A percentile compares a stretch with the other conserved stretches of the same genome.
Evolutionary conservation across 2,888 invertebrate genomes (phyloP).

Genomic region (Polydrusus pterygomalis): DNA sequence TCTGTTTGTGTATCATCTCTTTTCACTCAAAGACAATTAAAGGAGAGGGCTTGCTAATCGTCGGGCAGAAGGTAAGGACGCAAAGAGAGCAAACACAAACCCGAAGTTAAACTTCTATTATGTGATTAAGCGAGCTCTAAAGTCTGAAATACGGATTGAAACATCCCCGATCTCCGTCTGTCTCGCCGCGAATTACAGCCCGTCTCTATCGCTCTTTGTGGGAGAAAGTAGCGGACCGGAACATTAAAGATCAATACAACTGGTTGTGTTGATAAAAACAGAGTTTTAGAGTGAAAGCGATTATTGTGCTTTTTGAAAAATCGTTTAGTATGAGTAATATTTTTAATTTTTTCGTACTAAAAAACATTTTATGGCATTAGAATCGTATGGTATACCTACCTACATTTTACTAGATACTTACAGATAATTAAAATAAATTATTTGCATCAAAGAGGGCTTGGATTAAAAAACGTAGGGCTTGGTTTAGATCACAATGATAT

Average conservation of each 20-base stretch:
- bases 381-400: no score
- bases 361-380: no score
- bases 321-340: no score
- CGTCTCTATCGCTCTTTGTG: slow-evolving; percentile 37
- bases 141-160: slow-evolving; percentile 38
- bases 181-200: slow-evolving; percentile 3
- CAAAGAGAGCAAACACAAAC: slow-evolving; percentile 49
- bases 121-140: slow-evolving; percentile 52
- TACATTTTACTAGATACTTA: no score
- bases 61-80: slow-evolving; percentile 29
- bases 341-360: no score
- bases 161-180: slow-evolving; percentile 21
- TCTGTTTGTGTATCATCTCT: slow-evolving; percentile 14
- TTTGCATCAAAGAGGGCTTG: no score
- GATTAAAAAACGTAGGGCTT: no score
- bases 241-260: slow-evolving; percentile 54
- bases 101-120: slow-evolving; percentile 53
- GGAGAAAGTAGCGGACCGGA: slow-evolving; percentile 48
- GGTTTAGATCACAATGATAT: no score
- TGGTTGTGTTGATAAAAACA: slow-evolving; percentile 40
- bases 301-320: neutral
- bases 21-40: slow-evolving; percentile 17
- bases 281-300: slow-evolving; percentile 24
- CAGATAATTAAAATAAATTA: no score
- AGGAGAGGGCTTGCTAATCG: slow-evolving; percentile 20